Conservation (phyloP, 2,888 invertebrate species). For the Lagria hirta region DNA sequence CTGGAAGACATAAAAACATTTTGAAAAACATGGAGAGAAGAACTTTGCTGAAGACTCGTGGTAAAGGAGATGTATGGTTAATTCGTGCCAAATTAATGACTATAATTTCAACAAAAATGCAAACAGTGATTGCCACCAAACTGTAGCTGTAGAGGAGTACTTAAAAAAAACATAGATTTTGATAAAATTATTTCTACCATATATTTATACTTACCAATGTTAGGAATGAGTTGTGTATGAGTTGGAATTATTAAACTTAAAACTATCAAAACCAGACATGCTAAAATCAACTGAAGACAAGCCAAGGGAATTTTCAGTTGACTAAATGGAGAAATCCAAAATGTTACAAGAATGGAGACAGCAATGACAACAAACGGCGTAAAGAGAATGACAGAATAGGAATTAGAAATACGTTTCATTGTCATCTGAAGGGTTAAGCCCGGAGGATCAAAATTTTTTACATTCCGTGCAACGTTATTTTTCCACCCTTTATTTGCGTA, state of each 20-base stretch:
- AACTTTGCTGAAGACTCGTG: slow-evolving; percentile 40
- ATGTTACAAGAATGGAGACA: slow-evolving; percentile 43
- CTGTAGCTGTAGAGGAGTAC: slow-evolving; percentile 45
- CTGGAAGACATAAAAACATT: slow-evolving; percentile 42
- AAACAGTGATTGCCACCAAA: slow-evolving; percentile 39
- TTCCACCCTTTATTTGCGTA: slow-evolving; percentile 20
- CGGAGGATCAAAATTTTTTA: slow-evolving; percentile 29
- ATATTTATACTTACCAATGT: slow-evolving; percentile 43
- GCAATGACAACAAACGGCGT: slow-evolving; percentile 47
- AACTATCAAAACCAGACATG: slow-evolving; percentile 40
- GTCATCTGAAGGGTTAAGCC: slow-evolving; percentile 39
- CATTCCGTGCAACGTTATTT: slow-evolving; percentile 6
- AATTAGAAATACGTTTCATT: slow-evolving; percentile 40
- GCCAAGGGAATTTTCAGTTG: slow-evolving; percentile 44
- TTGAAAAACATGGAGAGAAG: slow-evolving; percentile 40
- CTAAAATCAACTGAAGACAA: slow-evolving; percentile 45
- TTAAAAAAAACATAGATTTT: slow-evolving; percentile 32
- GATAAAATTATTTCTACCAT: not conserved
- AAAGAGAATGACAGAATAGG: slow-evolving; percentile 44
- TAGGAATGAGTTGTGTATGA: slow-evolving; percentile 44
- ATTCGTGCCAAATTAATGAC: slow-evolving; percentile 47
- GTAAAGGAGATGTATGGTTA: slow-evolving; percentile 37
- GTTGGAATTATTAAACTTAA: slow-evolving; percentile 43
- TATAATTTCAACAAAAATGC: slow-evolving; percentile 41
- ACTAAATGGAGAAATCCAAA: slow-evolving; percentile 49